These are phyloP conservation scores for Platyura marginata DNA, from an alignment of 1,140 invertebrate genomes.

Conservation along the genomic window DNA sequence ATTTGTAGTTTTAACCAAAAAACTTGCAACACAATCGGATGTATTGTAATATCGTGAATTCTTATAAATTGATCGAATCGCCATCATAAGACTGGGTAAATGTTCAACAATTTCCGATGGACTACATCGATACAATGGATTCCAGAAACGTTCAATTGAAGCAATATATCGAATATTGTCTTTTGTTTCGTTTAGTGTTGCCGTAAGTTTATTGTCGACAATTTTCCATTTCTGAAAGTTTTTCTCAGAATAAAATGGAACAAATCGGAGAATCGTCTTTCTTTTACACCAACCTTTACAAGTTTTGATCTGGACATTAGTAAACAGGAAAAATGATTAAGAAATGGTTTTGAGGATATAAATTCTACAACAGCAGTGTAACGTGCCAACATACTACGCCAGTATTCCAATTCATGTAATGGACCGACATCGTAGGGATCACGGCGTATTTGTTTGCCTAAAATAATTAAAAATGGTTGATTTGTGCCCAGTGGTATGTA, in stretches of 20 bases:
- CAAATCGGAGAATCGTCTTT: slow-evolving; percentile 1
- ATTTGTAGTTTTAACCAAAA: slow-evolving; percentile 65
- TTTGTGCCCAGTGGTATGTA: no score
- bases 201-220: slow-evolving; percentile 48
- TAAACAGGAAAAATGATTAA: slow-evolving; percentile 45
- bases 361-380: slow-evolving; percentile 69
- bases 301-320: slow-evolving; percentile 44
- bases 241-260: no score
- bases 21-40: slow-evolving; percentile 54
- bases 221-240: slow-evolving; percentile 52
- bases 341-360: slow-evolving; percentile 40
- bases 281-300: slow-evolving; percentile 46
- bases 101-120: slow-evolving; percentile 47
- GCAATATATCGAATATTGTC: slow-evolving; percentile 82
- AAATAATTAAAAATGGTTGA: background rate
- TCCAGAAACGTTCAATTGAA: slow-evolving; percentile 67
- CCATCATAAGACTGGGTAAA: slow-evolving; percentile 49
- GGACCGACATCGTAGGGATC: slow-evolving; percentile 67
- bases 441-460: slow-evolving; percentile 50
- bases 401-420: slow-evolving; percentile 59
- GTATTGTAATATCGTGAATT: slow-evolving; percentile 73
- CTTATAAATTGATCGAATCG: slow-evolving; percentile 64
- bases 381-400: slow-evolving; percentile 55
- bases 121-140: slow-evolving; percentile 57
- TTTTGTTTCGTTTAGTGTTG: slow-evolving; percentile 60